Evolutionary conservation across 1,140 invertebrate species (phyloP), one percentile per base, ranked within the genome.

Genomic region (Amyelois transitella): DNA sequence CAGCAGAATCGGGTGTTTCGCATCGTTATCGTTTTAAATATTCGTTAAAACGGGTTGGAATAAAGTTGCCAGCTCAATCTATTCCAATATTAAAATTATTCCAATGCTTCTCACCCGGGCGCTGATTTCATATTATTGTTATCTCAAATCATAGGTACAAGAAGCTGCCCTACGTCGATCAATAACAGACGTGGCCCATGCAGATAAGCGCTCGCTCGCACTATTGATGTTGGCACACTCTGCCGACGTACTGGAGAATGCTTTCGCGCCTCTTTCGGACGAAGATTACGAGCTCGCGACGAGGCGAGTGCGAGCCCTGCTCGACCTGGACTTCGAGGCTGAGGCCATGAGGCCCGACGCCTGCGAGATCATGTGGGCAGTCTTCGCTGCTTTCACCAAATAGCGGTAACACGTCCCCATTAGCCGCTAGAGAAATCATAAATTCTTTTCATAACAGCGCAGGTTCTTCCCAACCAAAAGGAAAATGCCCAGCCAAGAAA

Each of bases 251-350:
- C 90, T 99, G 4, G 99, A 99, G 90, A 99, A 99, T 89, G 99
- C 99, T n/a, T 99, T 99, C 90, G 97, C 96, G 18, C 97, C 98
- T 1, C 91, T 99, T 1, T 98, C 96, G 38, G 98, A 99, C 85
- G 97, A 99, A 75, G 98, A 99, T 84, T 99, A 99, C 82, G 98
- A 99, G 90, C 89, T 99, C 58, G 98, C 98, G 43, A 99, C 98
- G 94, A 96, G 97, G 73, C 93, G 98, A 75, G 96, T 99, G 19
- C 92, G 98, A 57, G 96, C 98, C 77, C 91, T 99, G 18, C 91
- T 99, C 49, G 98, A 99, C 77, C 91, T 99, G 49, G 98, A 99
- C 86, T 96, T 98, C 85, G 98, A 99, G 88, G 92, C 94, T 24
- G 98, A 99, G 89, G 92, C 95, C 58, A 92, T 94, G 82, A 97